These are phyloP conservation scores for Halichoerus grypus DNA, from an alignment of 2,113 vertebrate species.

Conservation along the genomic window DNA sequence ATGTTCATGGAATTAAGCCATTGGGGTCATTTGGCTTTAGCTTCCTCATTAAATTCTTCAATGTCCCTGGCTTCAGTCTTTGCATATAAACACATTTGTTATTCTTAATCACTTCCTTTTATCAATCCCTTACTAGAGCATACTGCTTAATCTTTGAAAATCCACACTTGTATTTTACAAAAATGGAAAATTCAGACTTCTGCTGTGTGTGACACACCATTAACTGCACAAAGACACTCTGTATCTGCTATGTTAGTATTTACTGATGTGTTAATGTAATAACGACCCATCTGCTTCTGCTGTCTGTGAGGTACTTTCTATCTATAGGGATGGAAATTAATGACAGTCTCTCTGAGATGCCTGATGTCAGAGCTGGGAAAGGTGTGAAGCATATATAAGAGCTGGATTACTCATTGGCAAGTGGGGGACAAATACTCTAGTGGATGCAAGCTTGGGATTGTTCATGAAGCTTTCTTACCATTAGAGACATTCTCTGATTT, in stretches of 20 bases:
- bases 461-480: conserved; percentile 61
- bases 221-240: background rate
- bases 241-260: conserved; percentile 73
- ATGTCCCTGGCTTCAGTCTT: background rate
- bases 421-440: conserved; percentile 56
- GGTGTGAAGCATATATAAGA: conserved; percentile 84
- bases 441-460: conserved; percentile 66
- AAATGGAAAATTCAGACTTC: conserved; percentile 42
- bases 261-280: conserved; percentile 43
- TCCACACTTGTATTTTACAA: conserved; percentile 75
- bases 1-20: background rate
- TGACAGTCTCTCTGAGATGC: conserved; percentile 70
- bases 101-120: background rate
- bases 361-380: conserved; percentile 86
- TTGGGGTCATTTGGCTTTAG: background rate
- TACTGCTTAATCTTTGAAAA: conserved; percentile 78
- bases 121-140: background rate
- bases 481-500: conserved; percentile 59
- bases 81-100: background rate
- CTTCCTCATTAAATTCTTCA: background rate
- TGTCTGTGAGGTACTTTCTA: conserved; percentile 75
- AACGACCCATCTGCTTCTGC: conserved; percentile 70
- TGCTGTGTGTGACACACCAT: conserved; percentile 32
- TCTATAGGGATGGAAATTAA: conserved; percentile 71
- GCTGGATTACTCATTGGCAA: conserved; percentile 55